These are phyloP conservation scores for Drosophila flavopinicola DNA, from an alignment of 2,888 invertebrate species.

Conservation along the genomic window DNA sequence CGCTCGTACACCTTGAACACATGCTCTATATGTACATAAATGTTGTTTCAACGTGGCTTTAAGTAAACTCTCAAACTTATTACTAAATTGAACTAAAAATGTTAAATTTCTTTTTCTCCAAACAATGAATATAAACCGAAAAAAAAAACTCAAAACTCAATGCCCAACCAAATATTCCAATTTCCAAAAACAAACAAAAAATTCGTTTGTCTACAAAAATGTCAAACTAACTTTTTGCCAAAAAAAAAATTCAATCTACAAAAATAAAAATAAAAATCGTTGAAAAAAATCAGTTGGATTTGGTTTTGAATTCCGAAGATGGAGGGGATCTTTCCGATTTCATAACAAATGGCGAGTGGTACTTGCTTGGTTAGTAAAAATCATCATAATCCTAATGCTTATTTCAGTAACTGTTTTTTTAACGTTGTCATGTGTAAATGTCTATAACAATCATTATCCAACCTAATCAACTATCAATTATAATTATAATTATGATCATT, in stretches of 20 bases:
- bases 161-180: conserved; percentile 53
- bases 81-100: conserved; percentile 64
- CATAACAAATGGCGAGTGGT: conserved; percentile 99
- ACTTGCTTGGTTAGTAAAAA: conserved; percentile 94
- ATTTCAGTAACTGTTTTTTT: conserved; percentile 61
- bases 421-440: conserved; percentile 70
- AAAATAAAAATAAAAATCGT: conserved; percentile 52
- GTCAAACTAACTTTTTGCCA: conserved; percentile 50
- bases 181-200: too few relatives aligned
- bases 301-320: conserved; percentile 95
- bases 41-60: conserved; percentile 76
- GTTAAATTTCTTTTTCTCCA: conserved; percentile 72
- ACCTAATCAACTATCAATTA: conserved; percentile 20
- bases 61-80: conserved; percentile 47
- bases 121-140: conserved; percentile 41
- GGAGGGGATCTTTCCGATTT: conserved; percentile 98
- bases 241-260: conserved; percentile 30
- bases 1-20: conserved; percentile 71
- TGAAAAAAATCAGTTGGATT: conserved; percentile 91
- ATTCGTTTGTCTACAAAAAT: conserved; percentile 45
- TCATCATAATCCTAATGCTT: conserved; percentile 68
- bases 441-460: conserved; percentile 41
- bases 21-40: conserved; percentile 76
- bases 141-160: conserved; percentile 63
- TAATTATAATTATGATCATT: conserved; percentile 6